Evolutionary conservation across 2,797 vertebrate species (phyloP).

Genomic region (Saxicola maurus): DNA sequence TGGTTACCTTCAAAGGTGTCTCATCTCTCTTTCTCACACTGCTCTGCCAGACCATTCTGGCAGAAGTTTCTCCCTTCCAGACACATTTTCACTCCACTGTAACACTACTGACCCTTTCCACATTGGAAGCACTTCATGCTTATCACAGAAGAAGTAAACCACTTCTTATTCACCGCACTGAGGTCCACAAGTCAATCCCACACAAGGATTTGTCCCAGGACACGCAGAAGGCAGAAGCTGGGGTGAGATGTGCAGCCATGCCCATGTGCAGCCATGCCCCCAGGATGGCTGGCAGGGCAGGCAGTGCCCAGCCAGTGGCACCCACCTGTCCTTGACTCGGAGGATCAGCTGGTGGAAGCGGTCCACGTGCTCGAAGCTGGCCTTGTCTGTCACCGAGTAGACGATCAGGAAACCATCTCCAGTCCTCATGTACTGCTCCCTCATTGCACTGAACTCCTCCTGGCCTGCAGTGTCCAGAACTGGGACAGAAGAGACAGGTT

Average conservation of each 20-base stretch:
- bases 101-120: not conserved
- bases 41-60: not conserved
- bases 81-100: not conserved
- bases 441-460: conserved; percentile 98
- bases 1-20: not conserved
- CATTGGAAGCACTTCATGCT: accelerated
- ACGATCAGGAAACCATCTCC: conserved; percentile 98
- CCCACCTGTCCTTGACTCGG: conserved; percentile 90
- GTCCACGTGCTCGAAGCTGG: conserved; percentile 97
- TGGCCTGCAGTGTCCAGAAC: conserved; percentile 97
- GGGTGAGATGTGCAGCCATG: accelerated
- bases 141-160: not conserved
- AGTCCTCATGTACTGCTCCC: conserved; percentile 98
- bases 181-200: not conserved
- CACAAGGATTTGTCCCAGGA: not conserved
- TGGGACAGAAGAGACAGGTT: conserved; percentile 34
- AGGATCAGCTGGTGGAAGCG: conserved; percentile 97
- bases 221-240: not conserved
- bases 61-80: not conserved
- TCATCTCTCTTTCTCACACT: not conserved
- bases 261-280: not conserved
- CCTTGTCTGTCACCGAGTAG: conserved; percentile 96
- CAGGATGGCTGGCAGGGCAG: accelerated
- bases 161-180: not conserved
- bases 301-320: not conserved